Evolutionary conservation across 2,888 invertebrate genomes (phyloP).

Genomic region (Cantharis rufa): DNA sequence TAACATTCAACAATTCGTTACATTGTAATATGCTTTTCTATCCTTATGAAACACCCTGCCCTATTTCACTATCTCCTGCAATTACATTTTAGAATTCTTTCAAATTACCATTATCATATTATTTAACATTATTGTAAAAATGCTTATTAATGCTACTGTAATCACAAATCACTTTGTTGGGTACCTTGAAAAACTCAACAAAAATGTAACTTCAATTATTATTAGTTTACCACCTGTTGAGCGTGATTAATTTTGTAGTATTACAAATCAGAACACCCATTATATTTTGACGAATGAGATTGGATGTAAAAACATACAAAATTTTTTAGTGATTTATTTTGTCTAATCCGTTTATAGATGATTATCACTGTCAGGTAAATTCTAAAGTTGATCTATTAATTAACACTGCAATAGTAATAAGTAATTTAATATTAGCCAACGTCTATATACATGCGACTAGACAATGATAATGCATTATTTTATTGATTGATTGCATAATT

Average conservation of each 20-base stretch:
- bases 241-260: constrained; percentile 9
- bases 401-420: constrained; percentile 6
- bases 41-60: neutral
- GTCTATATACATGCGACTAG: neutral
- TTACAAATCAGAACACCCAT: constrained; percentile 11
- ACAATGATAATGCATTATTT: neutral
- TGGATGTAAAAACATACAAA: constrained; percentile 5
- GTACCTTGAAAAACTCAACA: neutral
- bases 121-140: neutral
- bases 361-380: constrained; percentile 14
- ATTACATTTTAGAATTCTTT: neutral
- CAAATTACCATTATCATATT: neutral
- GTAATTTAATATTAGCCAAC: neutral
- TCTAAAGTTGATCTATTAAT: constrained; percentile 6
- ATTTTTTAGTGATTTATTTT: constrained; percentile 6
- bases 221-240: constrained; percentile 8
- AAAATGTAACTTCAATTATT: constrained; percentile 7
- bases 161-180: neutral
- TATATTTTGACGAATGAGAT: constrained; percentile 1
- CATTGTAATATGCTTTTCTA: no score
- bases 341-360: constrained; percentile 7
- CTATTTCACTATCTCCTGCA: neutral
- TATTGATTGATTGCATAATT: neutral
- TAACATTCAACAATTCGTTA: no score
- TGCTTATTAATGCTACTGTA: neutral